These are phyloP conservation scores for Cecropterus lyciades DNA, from an alignment of 1,140 invertebrate genomes.

Conservation along the genomic window DNA sequence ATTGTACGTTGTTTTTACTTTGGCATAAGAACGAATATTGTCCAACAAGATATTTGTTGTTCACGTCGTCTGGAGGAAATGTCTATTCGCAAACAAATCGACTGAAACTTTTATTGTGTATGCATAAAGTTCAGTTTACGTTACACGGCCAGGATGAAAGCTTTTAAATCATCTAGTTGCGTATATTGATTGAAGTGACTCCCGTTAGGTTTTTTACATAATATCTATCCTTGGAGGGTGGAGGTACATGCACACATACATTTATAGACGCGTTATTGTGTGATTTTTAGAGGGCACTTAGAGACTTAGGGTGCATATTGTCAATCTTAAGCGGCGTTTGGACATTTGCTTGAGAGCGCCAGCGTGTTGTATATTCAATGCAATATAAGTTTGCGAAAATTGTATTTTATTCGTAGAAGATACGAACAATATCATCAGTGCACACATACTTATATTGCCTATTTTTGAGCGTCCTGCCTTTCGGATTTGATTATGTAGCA, in stretches of 20 bases:
- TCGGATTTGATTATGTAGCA: no score
- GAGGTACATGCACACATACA: conserved; percentile 52
- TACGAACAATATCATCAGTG: neutral
- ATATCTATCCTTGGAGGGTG: conserved; percentile 76
- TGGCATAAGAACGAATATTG: conserved; percentile 62
- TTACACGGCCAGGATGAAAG: conserved; percentile 53
- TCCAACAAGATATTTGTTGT: conserved; percentile 66
- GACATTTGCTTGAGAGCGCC: conserved; percentile 5
- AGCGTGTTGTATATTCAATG: neutral
- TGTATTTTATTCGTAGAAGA: neutral
- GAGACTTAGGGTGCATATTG: conserved; percentile 32
- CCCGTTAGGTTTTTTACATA: conserved; percentile 80
- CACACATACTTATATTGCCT: no score
- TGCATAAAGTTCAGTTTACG: conserved; percentile 49
- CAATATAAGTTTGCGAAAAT: neutral
- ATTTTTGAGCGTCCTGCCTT: no score
- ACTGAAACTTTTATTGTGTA: conserved; percentile 40
- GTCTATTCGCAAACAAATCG: conserved; percentile 34
- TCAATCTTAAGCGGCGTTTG: conserved; percentile 23
- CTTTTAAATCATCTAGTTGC: conserved; percentile 80
- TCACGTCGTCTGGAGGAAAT: conserved; percentile 66
- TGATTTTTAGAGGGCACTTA: conserved; percentile 47
- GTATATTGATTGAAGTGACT: conserved; percentile 82
- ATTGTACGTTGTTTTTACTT: conserved; percentile 51
- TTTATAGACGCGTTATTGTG: conserved; percentile 39